Base-by-base conservation (phyloP, 2,113 vertebrate genomes). In the Falco punctatus region DNA sequence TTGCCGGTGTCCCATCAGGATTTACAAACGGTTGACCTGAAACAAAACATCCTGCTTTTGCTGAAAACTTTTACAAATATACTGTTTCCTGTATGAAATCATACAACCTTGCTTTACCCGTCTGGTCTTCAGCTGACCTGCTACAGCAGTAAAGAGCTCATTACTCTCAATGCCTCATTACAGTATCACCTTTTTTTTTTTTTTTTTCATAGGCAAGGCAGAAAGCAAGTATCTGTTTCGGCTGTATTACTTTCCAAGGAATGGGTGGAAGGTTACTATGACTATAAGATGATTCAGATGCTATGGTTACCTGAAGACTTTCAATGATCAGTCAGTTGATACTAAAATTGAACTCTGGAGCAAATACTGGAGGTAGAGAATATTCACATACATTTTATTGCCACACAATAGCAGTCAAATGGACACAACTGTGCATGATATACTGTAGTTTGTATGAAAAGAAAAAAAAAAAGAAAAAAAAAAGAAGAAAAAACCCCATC, bases 1-100 rank as follows among this genome's bases (percentile, higher is more conserved):
- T 98, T 75, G 99, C 99, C 14, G 99, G 99, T 0, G 98, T 99
- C 42, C 99, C 99, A 44, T 99, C 99, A 9, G 99, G 99, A 96
- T 99, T 99, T 91, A 99, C 98, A 96, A 99, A 99, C 2, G 99
- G 99, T 94, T 99, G 99, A 79, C 99, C 99, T 99, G 93, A 90
- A 98, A 98, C 1, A 81, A 58, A 91, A 84, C 10, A 67, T 10
- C 26, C 54, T 13, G 52, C 46, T 77, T 62, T 70, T 69, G 48
- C n/a, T 79, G 32, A 85, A 61, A 8, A 6, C 16, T 35, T 55
- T 33, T 5, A 59, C 49, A 24, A 73, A 73, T 0, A 6, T 4
- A 44, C 14, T 27, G 13, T 35, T 65, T 67, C 23, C 59, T 54
- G 33, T 4, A 73, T 33, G 46, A 69, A 94, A 92, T 22, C 38